Percentiles rank a stretch among this genome's conserved stretches.
Evolutionary conservation across 1,140 invertebrate species (phyloP).

Genomic region (Goniozus legneri): DNA sequence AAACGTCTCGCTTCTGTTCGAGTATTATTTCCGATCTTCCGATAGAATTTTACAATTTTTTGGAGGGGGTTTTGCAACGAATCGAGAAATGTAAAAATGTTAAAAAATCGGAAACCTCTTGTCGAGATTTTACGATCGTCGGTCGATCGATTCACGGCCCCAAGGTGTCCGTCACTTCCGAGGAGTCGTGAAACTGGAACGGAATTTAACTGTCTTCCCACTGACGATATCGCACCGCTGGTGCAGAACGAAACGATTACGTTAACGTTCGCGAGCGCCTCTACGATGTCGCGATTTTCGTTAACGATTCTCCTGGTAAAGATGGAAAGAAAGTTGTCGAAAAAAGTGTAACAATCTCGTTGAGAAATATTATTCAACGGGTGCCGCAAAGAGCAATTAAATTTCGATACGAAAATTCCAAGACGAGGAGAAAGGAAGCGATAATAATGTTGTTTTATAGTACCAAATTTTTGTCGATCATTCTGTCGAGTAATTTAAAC

Average conservation of each 20-base stretch:
- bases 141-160: not conserved
- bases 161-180: not conserved
- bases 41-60: too few species aligned
- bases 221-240: not conserved
- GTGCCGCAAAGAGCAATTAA: too few species aligned
- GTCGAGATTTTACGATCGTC: not conserved
- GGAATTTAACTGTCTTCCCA: not conserved
- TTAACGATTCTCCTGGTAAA: too few species aligned
- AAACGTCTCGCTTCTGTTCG: conserved; percentile 23
- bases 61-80: not conserved
- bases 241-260: conserved; percentile 16
- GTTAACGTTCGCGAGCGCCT: conserved; percentile 11
- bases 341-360: too few species aligned
- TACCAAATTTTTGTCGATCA: too few species aligned
- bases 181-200: not conserved
- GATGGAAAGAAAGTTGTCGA: too few species aligned
- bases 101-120: not conserved
- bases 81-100: not conserved
- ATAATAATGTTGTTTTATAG: too few species aligned
- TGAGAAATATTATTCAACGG: too few species aligned
- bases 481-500: too few species aligned
- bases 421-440: too few species aligned
- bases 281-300: too few species aligned
- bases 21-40: conserved; percentile 8
- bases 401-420: too few species aligned